Percentiles rank a stretch among this genome's conserved stretches.
These are phyloP conservation scores for Gallinago stenura DNA, from an alignment of 2,797 vertebrate species.

Conservation along the genomic window DNA sequence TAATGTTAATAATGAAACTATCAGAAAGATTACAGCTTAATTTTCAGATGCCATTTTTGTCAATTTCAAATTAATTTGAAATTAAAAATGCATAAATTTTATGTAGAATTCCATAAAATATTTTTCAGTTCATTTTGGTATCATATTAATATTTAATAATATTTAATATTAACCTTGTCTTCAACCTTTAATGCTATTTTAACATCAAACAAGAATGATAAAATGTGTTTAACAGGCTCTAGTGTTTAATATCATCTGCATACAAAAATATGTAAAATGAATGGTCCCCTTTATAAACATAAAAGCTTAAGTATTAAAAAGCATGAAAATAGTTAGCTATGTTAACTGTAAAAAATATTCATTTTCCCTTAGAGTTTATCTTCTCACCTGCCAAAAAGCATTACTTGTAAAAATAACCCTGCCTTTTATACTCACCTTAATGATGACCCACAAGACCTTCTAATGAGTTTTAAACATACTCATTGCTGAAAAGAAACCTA, in stretches of 20 bases:
- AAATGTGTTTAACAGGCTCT: neutral
- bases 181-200: neutral
- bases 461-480: neutral
- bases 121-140: neutral
- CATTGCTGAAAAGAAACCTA: neutral
- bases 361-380: neutral
- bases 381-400: neutral
- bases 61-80: constrained; percentile 44
- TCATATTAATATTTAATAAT: neutral
- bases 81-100: constrained; percentile 2
- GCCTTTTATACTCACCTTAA: neutral
- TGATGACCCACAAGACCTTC: neutral
- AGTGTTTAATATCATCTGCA: neutral
- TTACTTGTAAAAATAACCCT: neutral
- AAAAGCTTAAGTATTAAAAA: neutral
- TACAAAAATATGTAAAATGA: neutral
- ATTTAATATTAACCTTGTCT: neutral
- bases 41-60: constrained; percentile 58
- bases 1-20: constrained; percentile 67
- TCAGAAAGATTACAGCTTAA: constrained; percentile 67
- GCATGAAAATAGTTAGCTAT: neutral
- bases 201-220: neutral
- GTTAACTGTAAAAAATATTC: neutral
- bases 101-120: neutral
- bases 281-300: neutral